phyloP scores from a whole-genome alignment of 2,888 invertebrate genomes.

The Agriopis aurantiaria region DNA sequence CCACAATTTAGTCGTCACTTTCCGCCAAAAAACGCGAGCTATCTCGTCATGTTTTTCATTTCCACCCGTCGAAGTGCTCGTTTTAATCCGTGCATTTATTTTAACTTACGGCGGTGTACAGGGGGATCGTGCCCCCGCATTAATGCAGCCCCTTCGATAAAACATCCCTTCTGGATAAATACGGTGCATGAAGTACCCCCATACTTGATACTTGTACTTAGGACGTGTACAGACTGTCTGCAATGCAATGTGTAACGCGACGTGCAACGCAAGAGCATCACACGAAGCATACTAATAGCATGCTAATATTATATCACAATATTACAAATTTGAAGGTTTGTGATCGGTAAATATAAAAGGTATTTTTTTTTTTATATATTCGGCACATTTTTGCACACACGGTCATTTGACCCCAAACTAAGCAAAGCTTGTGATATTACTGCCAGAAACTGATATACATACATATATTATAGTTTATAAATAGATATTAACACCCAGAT shows the following conservation, averaged over 20 bases:
- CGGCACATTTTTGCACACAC: no score
- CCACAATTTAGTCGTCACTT: constrained; percentile 1
- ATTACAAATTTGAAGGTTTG: no score
- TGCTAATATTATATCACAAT: no score
- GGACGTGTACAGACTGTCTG: neutral
- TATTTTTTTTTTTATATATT: no score
- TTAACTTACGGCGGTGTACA: constrained; percentile 51
- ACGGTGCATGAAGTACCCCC: constrained; percentile 46
- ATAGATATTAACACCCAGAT: no score
- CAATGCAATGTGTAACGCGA: neutral
- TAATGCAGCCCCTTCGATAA: constrained; percentile 58
- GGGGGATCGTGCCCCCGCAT: constrained; percentile 59
- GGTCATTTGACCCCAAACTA: no score
- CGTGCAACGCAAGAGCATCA: neutral
- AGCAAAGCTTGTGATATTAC: no score
- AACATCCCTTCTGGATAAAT: constrained; percentile 58
- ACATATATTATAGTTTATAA: no score
- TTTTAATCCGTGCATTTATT: constrained; percentile 59
- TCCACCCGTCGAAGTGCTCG: constrained; percentile 37
- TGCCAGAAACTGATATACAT: no score
- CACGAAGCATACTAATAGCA: neutral
- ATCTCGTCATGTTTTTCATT: constrained; percentile 22
- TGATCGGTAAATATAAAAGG: no score
- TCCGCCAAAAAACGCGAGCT: constrained; percentile 17
- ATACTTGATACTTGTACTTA: constrained; percentile 23